These are phyloP conservation scores for Hexactinellida sp. DNA, from an alignment of 37 sponge, comb jelly and placozoan genomes.

Conservation along the genomic window DNA sequence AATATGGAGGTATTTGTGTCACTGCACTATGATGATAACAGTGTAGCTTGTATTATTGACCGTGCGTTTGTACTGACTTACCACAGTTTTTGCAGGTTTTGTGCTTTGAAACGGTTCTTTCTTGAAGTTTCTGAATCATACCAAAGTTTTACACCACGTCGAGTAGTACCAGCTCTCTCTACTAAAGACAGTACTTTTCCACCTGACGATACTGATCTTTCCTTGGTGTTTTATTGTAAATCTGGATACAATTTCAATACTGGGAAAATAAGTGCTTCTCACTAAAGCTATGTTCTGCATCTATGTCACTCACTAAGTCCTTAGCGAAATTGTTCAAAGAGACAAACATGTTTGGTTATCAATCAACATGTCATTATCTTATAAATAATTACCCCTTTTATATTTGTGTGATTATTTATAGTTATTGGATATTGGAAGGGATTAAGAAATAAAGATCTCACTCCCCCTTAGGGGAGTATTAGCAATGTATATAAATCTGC, in stretches of 20 bases:
- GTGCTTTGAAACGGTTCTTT: neutral
- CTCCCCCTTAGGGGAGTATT: too few species aligned
- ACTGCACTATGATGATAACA: slow-evolving; percentile 51
- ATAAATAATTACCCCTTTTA: slow-evolving; percentile 10
- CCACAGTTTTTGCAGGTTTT: slow-evolving; percentile 40
- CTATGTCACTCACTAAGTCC: slow-evolving; percentile 1
- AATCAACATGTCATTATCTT: slow-evolving; percentile 15
- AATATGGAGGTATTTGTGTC: slow-evolving; percentile 48
- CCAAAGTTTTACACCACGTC: neutral
- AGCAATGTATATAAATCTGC: too few species aligned
- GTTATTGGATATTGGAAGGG: slow-evolving; percentile 2
- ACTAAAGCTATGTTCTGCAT: neutral
- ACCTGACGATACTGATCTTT: slow-evolving; percentile 2
- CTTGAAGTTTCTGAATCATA: neutral
- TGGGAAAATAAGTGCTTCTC: slow-evolving; percentile 17
- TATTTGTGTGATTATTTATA: slow-evolving; percentile 10
- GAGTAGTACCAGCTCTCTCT: neutral
- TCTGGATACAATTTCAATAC: slow-evolving; percentile 43
- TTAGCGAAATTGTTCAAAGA: slow-evolving; percentile 4
- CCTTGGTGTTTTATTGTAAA: slow-evolving; percentile 33
- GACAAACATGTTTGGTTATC: neutral
- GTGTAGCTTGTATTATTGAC: slow-evolving; percentile 57
- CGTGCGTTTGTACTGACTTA: slow-evolving; percentile 38
- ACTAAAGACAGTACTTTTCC: neutral
- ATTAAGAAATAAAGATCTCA: neutral